Conservation (phyloP, 2,888 invertebrate species). For the Leptopilina myrica region DNA sequence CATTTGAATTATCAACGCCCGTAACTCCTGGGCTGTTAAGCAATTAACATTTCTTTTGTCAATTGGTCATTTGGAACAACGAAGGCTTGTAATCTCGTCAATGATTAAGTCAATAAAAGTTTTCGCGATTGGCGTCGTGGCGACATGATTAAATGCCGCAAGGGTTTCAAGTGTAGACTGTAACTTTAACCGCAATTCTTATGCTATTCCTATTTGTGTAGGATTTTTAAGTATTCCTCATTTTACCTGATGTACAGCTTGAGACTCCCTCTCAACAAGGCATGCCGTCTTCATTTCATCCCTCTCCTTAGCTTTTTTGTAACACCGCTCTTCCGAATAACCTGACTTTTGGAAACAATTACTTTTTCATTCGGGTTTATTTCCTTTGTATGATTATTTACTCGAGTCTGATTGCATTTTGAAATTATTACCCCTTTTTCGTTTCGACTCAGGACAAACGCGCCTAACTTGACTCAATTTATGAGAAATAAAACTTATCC, state of each 20-base stretch:
- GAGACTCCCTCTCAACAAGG: not conserved
- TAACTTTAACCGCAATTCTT: not conserved
- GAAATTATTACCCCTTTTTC: no score
- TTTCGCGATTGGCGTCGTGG: not conserved
- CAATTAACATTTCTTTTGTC: slow-evolving; percentile 49
- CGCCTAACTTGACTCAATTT: slow-evolving; percentile 11
- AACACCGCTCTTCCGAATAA: no score
- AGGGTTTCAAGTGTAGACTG: not conserved
- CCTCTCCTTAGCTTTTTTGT: no score
- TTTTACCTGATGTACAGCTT: not conserved
- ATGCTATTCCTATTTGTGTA: not conserved
- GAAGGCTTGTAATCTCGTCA: slow-evolving; percentile 47
- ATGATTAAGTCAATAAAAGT: slow-evolving; percentile 19
- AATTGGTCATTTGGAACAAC: slow-evolving; percentile 51
- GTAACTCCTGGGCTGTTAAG: slow-evolving; percentile 12
- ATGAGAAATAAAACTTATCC: slow-evolving; percentile 1
- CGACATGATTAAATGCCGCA: not conserved
- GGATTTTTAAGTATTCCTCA: not conserved
- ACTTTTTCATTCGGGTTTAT: no score
- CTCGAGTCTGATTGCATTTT: no score
- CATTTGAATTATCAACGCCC: not conserved
- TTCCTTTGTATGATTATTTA: no score
- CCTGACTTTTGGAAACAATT: no score
- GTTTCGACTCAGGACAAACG: slow-evolving; percentile 16
- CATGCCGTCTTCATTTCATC: no score